phyloP scores from a whole-genome alignment of 2,797 vertebrate species.

The Gymnoscopelus braueri region DNA sequence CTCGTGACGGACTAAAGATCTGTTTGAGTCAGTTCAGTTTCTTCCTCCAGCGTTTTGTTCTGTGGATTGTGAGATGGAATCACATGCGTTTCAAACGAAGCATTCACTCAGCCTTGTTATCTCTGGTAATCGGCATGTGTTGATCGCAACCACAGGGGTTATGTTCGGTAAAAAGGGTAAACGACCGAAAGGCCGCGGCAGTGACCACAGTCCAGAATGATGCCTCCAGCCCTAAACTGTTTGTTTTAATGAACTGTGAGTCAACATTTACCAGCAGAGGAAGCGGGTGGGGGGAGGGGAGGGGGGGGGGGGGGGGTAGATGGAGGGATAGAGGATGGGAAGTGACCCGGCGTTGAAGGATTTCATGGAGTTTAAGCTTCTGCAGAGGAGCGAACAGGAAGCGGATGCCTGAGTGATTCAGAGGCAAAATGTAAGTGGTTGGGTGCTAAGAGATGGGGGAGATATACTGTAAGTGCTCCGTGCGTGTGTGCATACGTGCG shows the following conservation, averaged over 20 bases:
- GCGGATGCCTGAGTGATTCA: constrained; percentile 63
- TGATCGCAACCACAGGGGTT: constrained; percentile 54
- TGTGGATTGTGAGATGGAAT: constrained; percentile 27
- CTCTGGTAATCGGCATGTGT: constrained; percentile 57
- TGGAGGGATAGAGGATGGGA: constrained; percentile 54
- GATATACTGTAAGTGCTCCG: background rate
- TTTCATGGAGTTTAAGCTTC: constrained; percentile 64
- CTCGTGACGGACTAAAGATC: constrained; percentile 32
- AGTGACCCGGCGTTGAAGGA: constrained; percentile 71
- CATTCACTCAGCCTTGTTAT: constrained; percentile 54
- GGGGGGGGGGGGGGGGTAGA: constrained; percentile 31
- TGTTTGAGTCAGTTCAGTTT: background rate
- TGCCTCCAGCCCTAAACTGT: constrained; percentile 57
- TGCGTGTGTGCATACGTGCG: constrained; percentile 13
- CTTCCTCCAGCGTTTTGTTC: constrained; percentile 20
- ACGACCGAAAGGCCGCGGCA: constrained; percentile 58
- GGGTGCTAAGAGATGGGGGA: background rate
- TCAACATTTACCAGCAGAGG: constrained; percentile 69
- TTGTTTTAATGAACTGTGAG: constrained; percentile 75
- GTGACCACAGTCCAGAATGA: constrained; percentile 60
- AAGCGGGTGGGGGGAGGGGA: background rate
- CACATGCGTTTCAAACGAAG: constrained; percentile 46
- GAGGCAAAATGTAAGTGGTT: constrained; percentile 12
- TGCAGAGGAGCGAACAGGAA: constrained; percentile 69
- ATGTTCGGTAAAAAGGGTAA: constrained; percentile 51